Evolutionary conservation across 2,797 vertebrate species (phyloP).

Genomic region (Gobionotothen gibberifrons): DNA sequence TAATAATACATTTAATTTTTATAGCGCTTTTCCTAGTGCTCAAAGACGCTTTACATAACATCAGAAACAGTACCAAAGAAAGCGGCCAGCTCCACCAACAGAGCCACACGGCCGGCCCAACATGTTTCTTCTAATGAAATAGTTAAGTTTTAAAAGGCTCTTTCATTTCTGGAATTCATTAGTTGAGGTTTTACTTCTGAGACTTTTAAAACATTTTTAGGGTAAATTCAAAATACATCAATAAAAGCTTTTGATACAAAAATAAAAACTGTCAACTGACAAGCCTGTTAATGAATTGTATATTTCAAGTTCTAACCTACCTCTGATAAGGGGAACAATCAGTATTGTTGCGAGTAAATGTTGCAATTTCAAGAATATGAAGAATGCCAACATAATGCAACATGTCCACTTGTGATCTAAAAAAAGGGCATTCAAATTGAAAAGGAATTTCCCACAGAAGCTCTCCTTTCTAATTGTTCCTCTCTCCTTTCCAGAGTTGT

Average conservation of each 20-base stretch:
- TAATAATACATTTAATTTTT: no score
- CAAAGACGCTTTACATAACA: no score
- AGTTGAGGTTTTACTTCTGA: neutral
- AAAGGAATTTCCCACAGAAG: neutral
- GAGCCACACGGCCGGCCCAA: no score
- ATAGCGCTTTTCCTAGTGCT: no score
- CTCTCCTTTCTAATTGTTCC: conserved; percentile 7
- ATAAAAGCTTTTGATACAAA: neutral
- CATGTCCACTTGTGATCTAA: neutral
- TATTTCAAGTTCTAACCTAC: no score
- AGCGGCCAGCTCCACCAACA: no score
- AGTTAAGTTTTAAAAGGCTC: no score
- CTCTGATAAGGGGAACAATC: neutral
- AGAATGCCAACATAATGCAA: neutral
- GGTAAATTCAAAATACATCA: neutral
- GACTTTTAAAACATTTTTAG: neutral
- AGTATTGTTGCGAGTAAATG: neutral
- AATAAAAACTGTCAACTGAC: neutral
- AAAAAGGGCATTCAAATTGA: no score
- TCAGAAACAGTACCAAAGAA: no score
- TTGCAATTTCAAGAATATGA: neutral
- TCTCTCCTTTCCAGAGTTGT: conserved; percentile 87
- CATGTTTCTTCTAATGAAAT: no score
- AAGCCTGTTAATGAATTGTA: neutral
- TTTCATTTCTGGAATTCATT: no score